These are phyloP conservation scores for Leistus spinibarbis DNA, from an alignment of 2,888 invertebrate genomes.

Conservation along the genomic window DNA sequence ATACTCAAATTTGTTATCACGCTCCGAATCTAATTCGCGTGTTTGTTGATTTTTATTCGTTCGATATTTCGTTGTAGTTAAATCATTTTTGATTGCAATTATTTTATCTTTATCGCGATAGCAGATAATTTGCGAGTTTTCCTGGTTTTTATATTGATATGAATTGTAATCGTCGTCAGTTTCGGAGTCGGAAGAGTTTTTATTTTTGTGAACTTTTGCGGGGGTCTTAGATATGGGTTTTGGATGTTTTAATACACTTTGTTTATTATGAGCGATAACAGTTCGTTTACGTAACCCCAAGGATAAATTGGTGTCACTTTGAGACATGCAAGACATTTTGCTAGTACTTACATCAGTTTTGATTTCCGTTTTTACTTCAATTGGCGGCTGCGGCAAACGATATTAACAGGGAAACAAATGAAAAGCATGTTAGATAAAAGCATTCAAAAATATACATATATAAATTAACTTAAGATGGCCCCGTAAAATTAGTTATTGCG, in stretches of 20 bases:
- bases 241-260: neutral
- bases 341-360: constrained; percentile 57
- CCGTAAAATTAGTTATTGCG: no score
- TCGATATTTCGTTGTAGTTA: constrained; percentile 53
- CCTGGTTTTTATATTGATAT: constrained; percentile 51
- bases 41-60: constrained; percentile 51
- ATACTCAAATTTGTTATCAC: constrained; percentile 54
- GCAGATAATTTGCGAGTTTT: constrained; percentile 55
- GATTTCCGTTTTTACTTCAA: constrained; percentile 52
- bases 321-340: constrained; percentile 17
- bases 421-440: constrained; percentile 42
- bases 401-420: constrained; percentile 46
- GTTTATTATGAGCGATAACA: neutral
- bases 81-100: constrained; percentile 52
- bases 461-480: constrained; percentile 23
- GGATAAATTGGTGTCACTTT: constrained; percentile 38
- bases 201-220: neutral
- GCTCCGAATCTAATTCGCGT: constrained; percentile 52
- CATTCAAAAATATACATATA: constrained; percentile 39
- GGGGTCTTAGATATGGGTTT: neutral
- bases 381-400: constrained; percentile 56
- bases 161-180: constrained; percentile 39
- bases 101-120: constrained; percentile 53
- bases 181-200: constrained; percentile 18
- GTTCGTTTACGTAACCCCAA: constrained; percentile 35